Evolutionary conservation across 2,113 vertebrate species (phyloP).

Genomic region (Pterocles orientalis): DNA sequence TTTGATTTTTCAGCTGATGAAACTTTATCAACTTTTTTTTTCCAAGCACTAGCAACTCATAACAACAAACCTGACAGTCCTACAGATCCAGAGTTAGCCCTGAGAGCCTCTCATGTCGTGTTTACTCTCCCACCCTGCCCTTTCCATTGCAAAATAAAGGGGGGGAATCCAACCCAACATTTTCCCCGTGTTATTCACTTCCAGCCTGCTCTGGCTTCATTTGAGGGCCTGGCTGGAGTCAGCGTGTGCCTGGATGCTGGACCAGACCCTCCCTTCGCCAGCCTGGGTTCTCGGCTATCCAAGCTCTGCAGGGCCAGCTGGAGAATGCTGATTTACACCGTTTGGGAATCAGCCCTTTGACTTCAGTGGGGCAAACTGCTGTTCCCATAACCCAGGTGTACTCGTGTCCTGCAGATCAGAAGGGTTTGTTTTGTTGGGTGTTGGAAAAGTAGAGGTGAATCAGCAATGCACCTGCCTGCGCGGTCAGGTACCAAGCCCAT

Average conservation of each 20-base stretch:
- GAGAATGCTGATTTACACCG: neutral
- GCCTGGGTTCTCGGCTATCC: neutral
- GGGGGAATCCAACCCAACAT: fast-evolving
- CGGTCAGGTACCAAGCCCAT: neutral
- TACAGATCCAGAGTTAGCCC: neutral
- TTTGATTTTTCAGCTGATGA: neutral
- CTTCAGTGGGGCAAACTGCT: neutral
- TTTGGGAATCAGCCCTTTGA: neutral
- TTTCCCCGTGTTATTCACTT: neutral
- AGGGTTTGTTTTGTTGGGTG: neutral
- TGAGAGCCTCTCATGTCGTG: neutral
- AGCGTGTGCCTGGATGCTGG: neutral
- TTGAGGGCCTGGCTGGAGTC: neutral
- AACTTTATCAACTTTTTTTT: neutral
- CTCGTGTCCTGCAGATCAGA: neutral
- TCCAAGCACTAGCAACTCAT: neutral
- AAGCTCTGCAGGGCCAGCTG: neutral
- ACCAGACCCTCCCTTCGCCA: neutral
- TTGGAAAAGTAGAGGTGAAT: neutral
- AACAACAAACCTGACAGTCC: neutral
- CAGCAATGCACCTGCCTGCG: neutral
- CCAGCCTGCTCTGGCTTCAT: neutral
- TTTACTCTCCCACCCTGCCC: neutral
- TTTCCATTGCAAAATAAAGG: neutral
- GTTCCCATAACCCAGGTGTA: neutral